These are phyloP conservation scores for Oryzias melastigma DNA, from an alignment of 2,113 vertebrate genomes.

Conservation along the genomic window DNA sequence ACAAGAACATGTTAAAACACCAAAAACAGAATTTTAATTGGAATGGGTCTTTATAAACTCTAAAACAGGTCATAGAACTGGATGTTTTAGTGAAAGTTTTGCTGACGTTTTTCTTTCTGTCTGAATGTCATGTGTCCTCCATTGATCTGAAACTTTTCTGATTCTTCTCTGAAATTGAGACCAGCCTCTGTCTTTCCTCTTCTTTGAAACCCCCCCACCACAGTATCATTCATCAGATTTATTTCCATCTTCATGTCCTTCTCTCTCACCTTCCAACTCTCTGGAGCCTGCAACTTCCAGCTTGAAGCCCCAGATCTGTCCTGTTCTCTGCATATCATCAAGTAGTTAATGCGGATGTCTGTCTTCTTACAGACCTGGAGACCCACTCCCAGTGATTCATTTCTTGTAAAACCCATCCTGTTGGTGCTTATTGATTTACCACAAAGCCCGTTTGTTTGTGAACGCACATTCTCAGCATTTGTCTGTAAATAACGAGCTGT, in stretches of 20 bases:
- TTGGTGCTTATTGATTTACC: conserved; percentile 10
- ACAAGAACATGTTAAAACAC: too few species aligned
- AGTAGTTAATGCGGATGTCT: conserved; percentile 5
- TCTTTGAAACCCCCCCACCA: conserved; percentile 20
- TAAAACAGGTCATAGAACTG: conserved; percentile 8
- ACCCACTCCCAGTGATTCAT: not conserved
- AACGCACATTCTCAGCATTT: conserved; percentile 31
- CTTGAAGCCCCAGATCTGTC: conserved; percentile 19
- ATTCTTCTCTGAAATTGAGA: conserved; percentile 49
- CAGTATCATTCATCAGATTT: conserved; percentile 24
- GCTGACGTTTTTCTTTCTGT: conserved; percentile 28
- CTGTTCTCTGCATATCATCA: not conserved
- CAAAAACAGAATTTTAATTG: too few species aligned
- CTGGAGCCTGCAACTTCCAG: conserved; percentile 28
- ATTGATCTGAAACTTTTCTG: conserved; percentile 39
- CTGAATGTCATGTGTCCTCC: conserved; percentile 34
- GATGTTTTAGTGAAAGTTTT: conserved; percentile 8
- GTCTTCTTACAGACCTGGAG: conserved; percentile 1
- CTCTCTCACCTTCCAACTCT: conserved; percentile 24
- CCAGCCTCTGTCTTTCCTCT: conserved; percentile 35
- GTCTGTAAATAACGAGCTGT: conserved; percentile 68
- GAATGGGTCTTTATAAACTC: too few species aligned
- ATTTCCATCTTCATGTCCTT: conserved; percentile 21
- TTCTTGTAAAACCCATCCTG: not conserved
- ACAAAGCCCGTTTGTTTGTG: conserved; percentile 29